A percentile compares a stretch with the other conserved stretches of the same genome.
Evolutionary conservation across 2,797 vertebrate species (phyloP).

Genomic region (Aldrovandia affinis): DNA sequence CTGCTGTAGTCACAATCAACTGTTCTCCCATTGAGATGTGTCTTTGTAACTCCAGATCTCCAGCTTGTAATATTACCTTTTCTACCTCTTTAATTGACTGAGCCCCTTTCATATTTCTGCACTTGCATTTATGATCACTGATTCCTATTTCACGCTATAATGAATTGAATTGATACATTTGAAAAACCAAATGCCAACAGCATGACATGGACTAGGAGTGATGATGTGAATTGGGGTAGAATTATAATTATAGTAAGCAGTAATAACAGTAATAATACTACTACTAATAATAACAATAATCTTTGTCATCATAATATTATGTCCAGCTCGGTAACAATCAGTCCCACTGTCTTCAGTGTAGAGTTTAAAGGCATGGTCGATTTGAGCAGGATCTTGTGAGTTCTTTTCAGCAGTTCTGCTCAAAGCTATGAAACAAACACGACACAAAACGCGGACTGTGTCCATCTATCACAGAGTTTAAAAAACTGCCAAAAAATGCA

Average conservation of each 20-base stretch:
- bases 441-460: constrained; percentile 55
- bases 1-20: background rate
- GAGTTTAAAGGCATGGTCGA: constrained; percentile 26
- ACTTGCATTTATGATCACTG: background rate
- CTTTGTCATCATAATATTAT: constrained; percentile 48
- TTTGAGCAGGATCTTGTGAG: constrained; percentile 52
- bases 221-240: background rate
- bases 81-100: background rate
- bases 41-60: background rate
- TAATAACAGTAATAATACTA: constrained; percentile 45
- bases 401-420: constrained; percentile 57
- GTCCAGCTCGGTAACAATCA: constrained; percentile 50
- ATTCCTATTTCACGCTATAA: background rate
- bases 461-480: constrained; percentile 60
- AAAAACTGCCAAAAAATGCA: constrained; percentile 49
- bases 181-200: constrained; percentile 6
- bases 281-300: constrained; percentile 49
- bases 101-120: background rate
- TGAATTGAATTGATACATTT: background rate
- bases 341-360: constrained; percentile 38
- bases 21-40: background rate
- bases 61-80: background rate
- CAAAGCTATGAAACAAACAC: constrained; percentile 52
- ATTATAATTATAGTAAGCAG: constrained; percentile 42
- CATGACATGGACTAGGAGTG: background rate